Evolutionary conservation across 1,140 invertebrate species (phyloP), one percentile per base, ranked within the genome.

Genomic region (Zaprionus gabonicus): DNA sequence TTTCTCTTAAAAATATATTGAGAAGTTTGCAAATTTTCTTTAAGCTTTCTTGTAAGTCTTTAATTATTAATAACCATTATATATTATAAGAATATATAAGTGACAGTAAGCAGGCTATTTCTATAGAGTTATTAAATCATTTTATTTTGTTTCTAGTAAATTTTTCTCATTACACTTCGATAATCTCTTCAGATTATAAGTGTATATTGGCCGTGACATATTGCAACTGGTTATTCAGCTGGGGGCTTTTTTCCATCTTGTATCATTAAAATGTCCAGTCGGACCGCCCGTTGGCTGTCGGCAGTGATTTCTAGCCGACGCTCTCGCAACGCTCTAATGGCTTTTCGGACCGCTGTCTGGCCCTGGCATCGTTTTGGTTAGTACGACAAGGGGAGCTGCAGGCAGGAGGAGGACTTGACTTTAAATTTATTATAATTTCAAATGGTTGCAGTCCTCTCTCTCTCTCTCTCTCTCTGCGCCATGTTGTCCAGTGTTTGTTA

Each of bases 341-440:
- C 51, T 74, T 71, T 76, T 71, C 68, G 67, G 82, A 74, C 79
- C 70, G 56, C 70, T 66, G 73, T 87, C 82, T 85, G 82, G 75
- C 44, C 78, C 59, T 85, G 82, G 71, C 82, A 71, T 80, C 67
- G 71, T 59, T 66, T 58, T 25, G 60, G 12, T 23, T 9, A 4
- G 17, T 53, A 41, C 7, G 27, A 28, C 34, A 20, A 34, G 7
- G 1, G 41, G 55, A 17, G 41, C 36, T 34, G 13, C 36, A 38
- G 57, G 46, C 0, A 20, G 23, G 23, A 23, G 56, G 57, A 31
- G 71, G 23, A 23, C 44, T 67, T 76, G 81, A 83, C 81, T 87
- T 80, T 72, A 86, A 79, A 87, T 87, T 83, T 87, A 85, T 85
- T 87, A 88, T 87, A 87, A 87, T 87, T 88, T 88, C 70, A 78